phyloP scores from a whole-genome alignment of 2,113 vertebrate species.

The Phodopus roborovskii region DNA sequence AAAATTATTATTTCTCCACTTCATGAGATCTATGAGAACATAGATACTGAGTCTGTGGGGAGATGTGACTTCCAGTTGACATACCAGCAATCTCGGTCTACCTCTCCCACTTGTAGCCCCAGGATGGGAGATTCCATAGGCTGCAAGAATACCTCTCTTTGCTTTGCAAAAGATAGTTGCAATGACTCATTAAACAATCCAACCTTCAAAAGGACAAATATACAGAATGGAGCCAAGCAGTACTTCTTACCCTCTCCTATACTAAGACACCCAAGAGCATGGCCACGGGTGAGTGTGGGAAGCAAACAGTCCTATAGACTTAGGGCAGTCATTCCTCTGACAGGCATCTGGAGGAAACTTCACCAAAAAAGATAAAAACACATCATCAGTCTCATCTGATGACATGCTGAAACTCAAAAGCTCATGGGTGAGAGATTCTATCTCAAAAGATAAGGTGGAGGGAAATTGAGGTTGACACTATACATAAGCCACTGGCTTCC shows the following conservation, averaged over 20 bases:
- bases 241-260: not conserved
- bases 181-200: not conserved
- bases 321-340: not conserved
- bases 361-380: not conserved
- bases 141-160: not conserved
- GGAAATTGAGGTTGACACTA: not conserved
- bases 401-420: no score
- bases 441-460: not conserved
- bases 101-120: fast-evolving
- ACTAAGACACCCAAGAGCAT: not conserved
- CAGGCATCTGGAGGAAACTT: not conserved
- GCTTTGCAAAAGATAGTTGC: not conserved
- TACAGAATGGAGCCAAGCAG: not conserved
- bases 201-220: not conserved
- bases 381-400: not conserved
- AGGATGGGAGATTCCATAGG: not conserved
- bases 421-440: not conserved
- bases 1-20: constrained; percentile 17
- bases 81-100: not conserved
- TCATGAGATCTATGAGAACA: not conserved
- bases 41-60: not conserved
- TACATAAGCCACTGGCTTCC: not conserved
- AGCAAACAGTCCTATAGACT: not conserved
- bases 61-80: not conserved
- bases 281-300: not conserved